A percentile compares a stretch with the other conserved stretches of the same genome.
Conservation (phyloP, 1,140 invertebrate genomes). For the Ceratoteleas bidentatus region DNA sequence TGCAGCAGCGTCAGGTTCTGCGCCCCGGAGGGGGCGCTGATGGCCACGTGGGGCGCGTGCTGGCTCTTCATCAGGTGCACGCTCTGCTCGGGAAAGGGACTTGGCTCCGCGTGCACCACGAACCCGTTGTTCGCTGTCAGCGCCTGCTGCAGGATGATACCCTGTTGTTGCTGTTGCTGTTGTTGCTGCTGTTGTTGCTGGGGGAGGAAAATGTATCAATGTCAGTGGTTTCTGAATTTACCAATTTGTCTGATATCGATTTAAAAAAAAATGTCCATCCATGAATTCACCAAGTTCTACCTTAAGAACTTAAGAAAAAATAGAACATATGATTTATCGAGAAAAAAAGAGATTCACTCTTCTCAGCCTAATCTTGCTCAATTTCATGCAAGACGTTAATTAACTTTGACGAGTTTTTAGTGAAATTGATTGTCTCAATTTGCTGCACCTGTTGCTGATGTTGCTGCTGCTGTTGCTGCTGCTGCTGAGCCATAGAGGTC, state of each 20-base stretch:
- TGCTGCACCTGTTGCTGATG: slow-evolving; percentile 47
- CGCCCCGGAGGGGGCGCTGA: slow-evolving; percentile 61
- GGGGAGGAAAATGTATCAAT: too few relatives aligned
- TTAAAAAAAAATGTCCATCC: too few relatives aligned
- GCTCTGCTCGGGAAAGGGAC: slow-evolving; percentile 71
- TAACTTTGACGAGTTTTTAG: too few relatives aligned
- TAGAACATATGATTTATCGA: too few relatives aligned
- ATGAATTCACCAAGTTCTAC: too few relatives aligned
- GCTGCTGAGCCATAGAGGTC: slow-evolving; percentile 77
- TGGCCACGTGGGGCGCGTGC: slow-evolving; percentile 73
- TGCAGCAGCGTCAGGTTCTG: slow-evolving; percentile 75
- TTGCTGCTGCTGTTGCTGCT: slow-evolving; percentile 67
- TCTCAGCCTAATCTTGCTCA: too few relatives aligned
- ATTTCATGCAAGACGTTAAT: too few relatives aligned
- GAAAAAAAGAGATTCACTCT: too few relatives aligned
- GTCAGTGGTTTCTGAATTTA: too few relatives aligned
- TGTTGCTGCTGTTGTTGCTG: slow-evolving; percentile 51
- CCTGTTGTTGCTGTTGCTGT: slow-evolving; percentile 68
- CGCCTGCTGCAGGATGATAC: slow-evolving; percentile 77
- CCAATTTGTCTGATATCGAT: too few relatives aligned
- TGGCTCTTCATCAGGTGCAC: slow-evolving; percentile 73
- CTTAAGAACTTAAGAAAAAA: too few relatives aligned
- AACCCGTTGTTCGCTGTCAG: slow-evolving; percentile 73
- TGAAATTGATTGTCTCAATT: neutral
- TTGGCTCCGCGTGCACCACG: slow-evolving; percentile 63